These are phyloP conservation scores for Lepus townsendii DNA, from an alignment of 2,797 vertebrate genomes.

Conservation along the genomic window DNA sequence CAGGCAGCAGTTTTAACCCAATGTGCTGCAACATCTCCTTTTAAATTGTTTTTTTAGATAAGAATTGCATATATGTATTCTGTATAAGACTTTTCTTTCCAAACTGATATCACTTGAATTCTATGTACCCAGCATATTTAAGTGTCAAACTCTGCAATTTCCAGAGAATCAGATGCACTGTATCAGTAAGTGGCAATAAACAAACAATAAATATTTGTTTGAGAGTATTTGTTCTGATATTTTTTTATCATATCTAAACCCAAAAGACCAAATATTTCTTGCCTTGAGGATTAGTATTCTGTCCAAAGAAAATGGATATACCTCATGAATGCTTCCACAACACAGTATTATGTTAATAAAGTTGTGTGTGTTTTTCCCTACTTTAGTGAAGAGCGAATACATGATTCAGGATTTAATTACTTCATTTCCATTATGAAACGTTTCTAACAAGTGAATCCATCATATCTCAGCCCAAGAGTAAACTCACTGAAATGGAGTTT, in stretches of 20 bases:
- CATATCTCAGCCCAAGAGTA: not conserved
- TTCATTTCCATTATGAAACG: slow-evolving; percentile 35
- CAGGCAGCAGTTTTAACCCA: no score
- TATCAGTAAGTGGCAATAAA: slow-evolving; percentile 26
- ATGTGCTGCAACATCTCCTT: not conserved
- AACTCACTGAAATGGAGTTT: not conserved
- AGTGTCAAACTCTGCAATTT: not conserved
- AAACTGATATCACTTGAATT: not conserved
- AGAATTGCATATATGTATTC: not conserved
- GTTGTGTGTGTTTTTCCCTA: not conserved
- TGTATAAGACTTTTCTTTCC: not conserved
- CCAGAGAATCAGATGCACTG: not conserved
- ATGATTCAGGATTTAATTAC: not conserved
- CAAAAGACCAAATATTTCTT: not conserved
- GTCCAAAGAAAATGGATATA: not conserved
- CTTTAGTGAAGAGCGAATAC: not conserved
- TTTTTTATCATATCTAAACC: slow-evolving; percentile 29
- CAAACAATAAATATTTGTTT: not conserved
- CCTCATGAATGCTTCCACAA: not conserved
- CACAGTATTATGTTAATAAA: not conserved
- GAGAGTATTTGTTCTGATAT: not conserved
- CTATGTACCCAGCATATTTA: not conserved
- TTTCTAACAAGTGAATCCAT: slow-evolving; percentile 16
- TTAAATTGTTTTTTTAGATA: not conserved
- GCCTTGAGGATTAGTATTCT: slow-evolving; percentile 19